Conservation (phyloP, 1,140 invertebrate genomes). For the Protaetia brevitarsis region DNA sequence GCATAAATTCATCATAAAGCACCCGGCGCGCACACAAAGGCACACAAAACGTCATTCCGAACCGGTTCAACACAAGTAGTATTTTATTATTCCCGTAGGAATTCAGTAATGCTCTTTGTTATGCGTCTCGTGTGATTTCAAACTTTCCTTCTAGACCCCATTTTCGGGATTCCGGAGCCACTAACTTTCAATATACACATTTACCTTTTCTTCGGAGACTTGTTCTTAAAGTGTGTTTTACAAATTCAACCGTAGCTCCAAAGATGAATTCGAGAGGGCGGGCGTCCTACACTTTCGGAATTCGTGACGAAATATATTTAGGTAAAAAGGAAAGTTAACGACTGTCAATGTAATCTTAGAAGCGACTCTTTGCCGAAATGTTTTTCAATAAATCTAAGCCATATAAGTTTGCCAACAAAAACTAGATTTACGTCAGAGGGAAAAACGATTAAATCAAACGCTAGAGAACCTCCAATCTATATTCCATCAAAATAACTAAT, state of each 20-base stretch:
- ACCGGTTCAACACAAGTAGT: conserved; percentile 5
- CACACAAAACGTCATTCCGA: not conserved
- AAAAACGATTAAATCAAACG: not conserved
- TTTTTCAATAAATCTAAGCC: not conserved
- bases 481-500: conserved; percentile 1
- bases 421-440: too few species aligned
- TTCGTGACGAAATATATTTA: not conserved
- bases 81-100: conserved; percentile 8
- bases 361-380: not conserved
- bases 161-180: conserved; percentile 12
- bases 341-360: not conserved
- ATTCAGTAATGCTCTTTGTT: conserved; percentile 14
- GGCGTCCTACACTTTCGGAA: not conserved
- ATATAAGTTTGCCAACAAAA: not conserved
- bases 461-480: not conserved
- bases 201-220: conserved; percentile 15
- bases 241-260: not conserved
- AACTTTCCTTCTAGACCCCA: conserved; percentile 11
- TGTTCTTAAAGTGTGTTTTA: conserved; percentile 12
- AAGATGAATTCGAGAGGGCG: not conserved
- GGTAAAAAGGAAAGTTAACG: not conserved
- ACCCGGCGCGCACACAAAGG: not conserved
- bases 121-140: conserved; percentile 13
- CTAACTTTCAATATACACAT: conserved; percentile 18
- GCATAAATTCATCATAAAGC: conserved; percentile 3